Base-by-base conservation (phyloP, 2,113 vertebrate genomes). In the Etheostoma spectabile region DNA sequence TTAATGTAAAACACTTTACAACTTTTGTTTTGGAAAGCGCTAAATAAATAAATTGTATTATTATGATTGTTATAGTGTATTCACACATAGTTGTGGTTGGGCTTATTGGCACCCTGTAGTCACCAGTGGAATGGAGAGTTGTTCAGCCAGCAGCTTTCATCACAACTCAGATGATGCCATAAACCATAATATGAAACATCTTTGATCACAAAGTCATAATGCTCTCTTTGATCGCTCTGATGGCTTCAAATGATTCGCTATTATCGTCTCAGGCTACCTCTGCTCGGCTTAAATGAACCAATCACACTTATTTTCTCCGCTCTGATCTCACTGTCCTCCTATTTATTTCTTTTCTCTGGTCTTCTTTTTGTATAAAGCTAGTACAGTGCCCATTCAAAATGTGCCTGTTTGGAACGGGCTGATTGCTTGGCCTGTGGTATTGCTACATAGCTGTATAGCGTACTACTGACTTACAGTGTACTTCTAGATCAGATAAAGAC, bases 141-240 rank as follows among this genome's bases (percentile, higher is more conserved):
- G n/a, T 6, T 63, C 21, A 62, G 60, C 6, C 48, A 52, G 18
- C 51, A 21, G 7, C 51, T 8, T 24, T 12, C 22, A 59, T 71
- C 22, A 19, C 42, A 45, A 45, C 67, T 19, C 42, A 18, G 11
- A 8, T 0, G 0, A 60, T 0, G 12, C 30, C 4, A n/a, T 46
- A 8, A 51, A 24, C 4, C 49, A n/a, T 30, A 8, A 53, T 30
- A 12, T 27, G 46, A 65, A 10, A 11, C 21, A 27, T 46, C 15
- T 38, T 59, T n/a, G 15, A 78, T 60, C 67, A 55, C 16, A 62
- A 30, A 67, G 24, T 49, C 60, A 64, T 71, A 46, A 48, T 55
- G 22, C 15, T 42, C 57, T 67, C 24, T 55, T n/a, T 56, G 27
- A 27, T 80, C 15, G 3, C 51, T 66, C 35, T 24, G 27, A 18